Evolutionary conservation across 1,140 invertebrate species (phyloP).

Genomic region (Tachypleus tridentatus): DNA sequence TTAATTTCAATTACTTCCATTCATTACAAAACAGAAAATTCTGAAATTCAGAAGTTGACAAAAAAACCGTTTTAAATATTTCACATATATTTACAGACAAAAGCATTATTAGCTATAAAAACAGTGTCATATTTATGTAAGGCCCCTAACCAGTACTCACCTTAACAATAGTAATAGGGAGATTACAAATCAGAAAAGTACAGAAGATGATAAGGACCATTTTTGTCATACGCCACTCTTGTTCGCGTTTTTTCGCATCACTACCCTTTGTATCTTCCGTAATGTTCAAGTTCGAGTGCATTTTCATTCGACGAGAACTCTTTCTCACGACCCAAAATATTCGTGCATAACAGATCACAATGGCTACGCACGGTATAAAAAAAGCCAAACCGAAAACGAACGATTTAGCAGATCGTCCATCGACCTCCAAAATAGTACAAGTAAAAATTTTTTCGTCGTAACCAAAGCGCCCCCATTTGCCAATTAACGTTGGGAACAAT

Average conservation of each 20-base stretch:
- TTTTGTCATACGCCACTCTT: slow-evolving; percentile 49
- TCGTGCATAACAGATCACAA: slow-evolving; percentile 67
- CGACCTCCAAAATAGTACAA: slow-evolving; percentile 40
- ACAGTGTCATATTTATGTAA: no score
- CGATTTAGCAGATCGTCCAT: slow-evolving; percentile 66
- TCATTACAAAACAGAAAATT: no score
- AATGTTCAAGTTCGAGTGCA: slow-evolving; percentile 2
- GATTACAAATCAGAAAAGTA: slow-evolving; percentile 66
- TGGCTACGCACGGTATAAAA: slow-evolving; percentile 63
- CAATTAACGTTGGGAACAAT: slow-evolving; percentile 59
- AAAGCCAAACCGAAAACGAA: slow-evolving; percentile 70
- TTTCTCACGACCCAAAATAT: slow-evolving; percentile 65
- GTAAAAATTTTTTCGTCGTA: slow-evolving; percentile 41
- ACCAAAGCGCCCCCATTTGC: slow-evolving; percentile 68
- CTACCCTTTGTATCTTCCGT: slow-evolving; percentile 5
- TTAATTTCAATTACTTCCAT: no score
- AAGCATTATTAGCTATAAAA: no score
- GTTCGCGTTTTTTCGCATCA: slow-evolving; percentile 14
- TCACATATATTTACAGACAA: no score
- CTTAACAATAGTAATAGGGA: slow-evolving; percentile 73
- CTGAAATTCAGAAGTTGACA: no score
- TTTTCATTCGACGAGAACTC: slow-evolving; percentile 27
- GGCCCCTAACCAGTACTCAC: slow-evolving; percentile 33
- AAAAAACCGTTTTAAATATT: no score
- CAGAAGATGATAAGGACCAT: slow-evolving; percentile 76